Base-by-base conservation (phyloP, 2,113 vertebrate genomes). In the Eudyptes chrysolophus region DNA sequence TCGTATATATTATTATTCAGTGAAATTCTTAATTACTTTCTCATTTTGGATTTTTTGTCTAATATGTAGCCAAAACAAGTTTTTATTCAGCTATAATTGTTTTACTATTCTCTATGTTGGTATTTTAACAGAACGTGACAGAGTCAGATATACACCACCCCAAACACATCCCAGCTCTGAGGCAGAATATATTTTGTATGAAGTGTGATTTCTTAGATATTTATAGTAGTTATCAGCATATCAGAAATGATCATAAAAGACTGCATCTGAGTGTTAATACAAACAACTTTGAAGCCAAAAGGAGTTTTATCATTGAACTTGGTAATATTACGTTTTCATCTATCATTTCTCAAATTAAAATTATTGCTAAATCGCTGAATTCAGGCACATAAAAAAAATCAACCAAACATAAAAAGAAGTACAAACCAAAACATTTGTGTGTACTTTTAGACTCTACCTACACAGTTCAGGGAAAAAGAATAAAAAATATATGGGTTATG, bases 91-190 rank as follows among this genome's bases (percentile, higher is more conserved):
- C 17, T 49, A 3, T 52, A 60, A 60, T 30, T 1, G 1, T 22
- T 49, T 52, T 64, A 15, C 7, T 52, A 0, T 36, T 74, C 2
- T 54, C 11, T 57, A 0, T 46, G 21, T n/a, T 69, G 17, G 11
- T 27, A 40, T 74, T 88, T 68, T 48, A 64, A 48, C 11, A 65
- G 64, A 48, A 51, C 1, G 0, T n/a, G 20, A 42, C 19, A 68
- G 27, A n/a, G 20, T 76, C 4, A 15, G 34, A 44, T 46, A 20
- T 8, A 38, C 14, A 54, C 11, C 21, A 48, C 6, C 8, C 14
- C 22, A 86, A 87, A 40, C 16, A 19, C 62, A 71, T 60, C 30
- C 52, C 22, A 60, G 9, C 34, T 44, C 25, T 55, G 21, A 57
- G 48, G 42, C 36, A 46, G 40, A 34, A 11, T 32, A 1, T 18